Evolutionary conservation across 2,888 invertebrate genomes (phyloP).

Genomic region (Noctuana brunneofusca): DNA sequence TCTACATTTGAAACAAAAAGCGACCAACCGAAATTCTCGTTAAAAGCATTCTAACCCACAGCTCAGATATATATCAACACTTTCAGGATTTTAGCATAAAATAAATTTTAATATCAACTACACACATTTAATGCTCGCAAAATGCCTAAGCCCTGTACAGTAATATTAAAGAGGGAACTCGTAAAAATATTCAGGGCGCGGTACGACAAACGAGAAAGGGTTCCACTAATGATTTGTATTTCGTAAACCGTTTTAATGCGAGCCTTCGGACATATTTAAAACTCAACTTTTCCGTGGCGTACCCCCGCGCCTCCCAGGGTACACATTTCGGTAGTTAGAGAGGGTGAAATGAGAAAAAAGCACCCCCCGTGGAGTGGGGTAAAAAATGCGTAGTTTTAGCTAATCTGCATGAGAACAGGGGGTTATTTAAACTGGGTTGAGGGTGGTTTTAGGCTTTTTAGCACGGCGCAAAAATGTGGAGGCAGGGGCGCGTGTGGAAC

Average conservation of each 20-base stretch:
- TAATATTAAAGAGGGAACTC: slow-evolving; percentile 26
- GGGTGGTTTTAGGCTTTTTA: slow-evolving; percentile 80
- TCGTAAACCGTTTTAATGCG: slow-evolving; percentile 75
- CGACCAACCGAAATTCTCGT: background rate
- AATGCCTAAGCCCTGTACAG: slow-evolving; percentile 19
- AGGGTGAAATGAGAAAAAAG: slow-evolving; percentile 63
- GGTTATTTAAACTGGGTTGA: slow-evolving; percentile 65
- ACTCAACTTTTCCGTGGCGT: slow-evolving; percentile 73
- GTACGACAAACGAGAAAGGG: slow-evolving; percentile 40
- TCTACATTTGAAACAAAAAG: background rate
- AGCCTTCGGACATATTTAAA: slow-evolving; percentile 82
- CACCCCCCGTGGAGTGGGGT: slow-evolving; percentile 72
- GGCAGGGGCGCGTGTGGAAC: slow-evolving; percentile 71
- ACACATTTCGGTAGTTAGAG: slow-evolving; percentile 78
- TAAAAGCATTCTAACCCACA: slow-evolving; percentile 2
- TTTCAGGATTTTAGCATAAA: slow-evolving; percentile 4
- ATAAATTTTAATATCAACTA: slow-evolving; percentile 21
- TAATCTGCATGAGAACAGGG: slow-evolving; percentile 81
- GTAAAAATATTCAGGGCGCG: slow-evolving; percentile 33
- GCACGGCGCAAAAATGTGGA: slow-evolving; percentile 78
- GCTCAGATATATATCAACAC: background rate
- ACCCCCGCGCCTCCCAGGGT: slow-evolving; percentile 48
- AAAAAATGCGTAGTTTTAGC: slow-evolving; percentile 87
- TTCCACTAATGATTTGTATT: slow-evolving; percentile 73
- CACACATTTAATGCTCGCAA: slow-evolving; percentile 14